Base-by-base conservation (phyloP, 2,888 invertebrate species). In the Biston stratarius region DNA sequence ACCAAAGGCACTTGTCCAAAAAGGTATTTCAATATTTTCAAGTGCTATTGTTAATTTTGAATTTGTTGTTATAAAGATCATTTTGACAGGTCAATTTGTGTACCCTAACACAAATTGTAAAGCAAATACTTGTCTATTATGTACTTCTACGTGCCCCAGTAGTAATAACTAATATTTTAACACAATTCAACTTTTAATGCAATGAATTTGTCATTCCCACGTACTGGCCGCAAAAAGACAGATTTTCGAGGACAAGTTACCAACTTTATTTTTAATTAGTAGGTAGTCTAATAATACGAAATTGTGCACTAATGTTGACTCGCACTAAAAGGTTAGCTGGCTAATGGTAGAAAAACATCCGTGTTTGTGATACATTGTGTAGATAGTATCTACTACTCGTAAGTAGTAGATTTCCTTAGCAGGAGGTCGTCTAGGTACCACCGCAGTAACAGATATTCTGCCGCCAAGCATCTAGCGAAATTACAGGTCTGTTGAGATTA, bases 161-260 rank as follows among this genome's bases (percentile, higher is more conserved):
- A 38, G 36, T 14, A 53, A 12, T 44, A 55, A 33, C n/a, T 33
- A 42, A 55, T 38, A n/a, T 55, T 55, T 55, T 42, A 44, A 36
- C 42, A 24, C 24, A 36, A 42, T 42, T 33, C 11, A 3, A 42
- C 12, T 12, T n/a, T 42, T 24, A 42, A 55, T 53, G 11, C 40
- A 40, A 42, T n/a, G n/a, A 7, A 33, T 57, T 11, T 15, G 56
- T 45, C 34, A 51, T 51, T 51, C 57, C 51, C 57, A 63, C 63
- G 63, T 63, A 51, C 44, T 34, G 14, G 10, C 12, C 34, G 51
- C 62, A 63, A 56, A 57, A 63, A 56, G 9, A 36, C 33, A 64
- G 45, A n/a, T 24, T 15, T 36, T 52, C 64, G 57, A 64, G 64
- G 64, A 24, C 24, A 24, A 24, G 24, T 38, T 64, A 40, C 42